Percentiles rank a stretch among this genome's conserved stretches.
These are phyloP conservation scores for Heterotilapia buettikoferi DNA, from an alignment of 2,113 vertebrate species.

Conservation along the genomic window DNA sequence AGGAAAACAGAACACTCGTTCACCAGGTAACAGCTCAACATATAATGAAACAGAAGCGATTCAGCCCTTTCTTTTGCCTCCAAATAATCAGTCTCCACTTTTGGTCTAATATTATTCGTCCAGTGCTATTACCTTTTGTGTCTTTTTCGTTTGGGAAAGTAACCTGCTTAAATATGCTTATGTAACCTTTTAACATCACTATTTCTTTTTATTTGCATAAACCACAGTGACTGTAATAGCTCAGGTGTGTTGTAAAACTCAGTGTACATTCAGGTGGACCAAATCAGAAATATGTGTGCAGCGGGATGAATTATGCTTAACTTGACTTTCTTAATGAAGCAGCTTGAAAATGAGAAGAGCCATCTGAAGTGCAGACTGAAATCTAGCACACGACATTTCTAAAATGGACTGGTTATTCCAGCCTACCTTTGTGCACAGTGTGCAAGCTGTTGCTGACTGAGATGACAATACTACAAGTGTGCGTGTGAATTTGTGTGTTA, in stretches of 20 bases:
- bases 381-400: not conserved
- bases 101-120: not conserved
- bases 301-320: not conserved
- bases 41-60: not conserved
- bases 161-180: not conserved
- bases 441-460: not conserved
- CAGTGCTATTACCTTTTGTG: not conserved
- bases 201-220: not conserved
- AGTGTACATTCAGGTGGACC: not conserved
- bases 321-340: not conserved
- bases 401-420: not conserved
- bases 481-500: not conserved
- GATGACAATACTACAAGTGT: not conserved
- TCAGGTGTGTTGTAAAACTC: not conserved
- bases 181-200: not conserved
- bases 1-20: not conserved
- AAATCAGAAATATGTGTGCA: not conserved
- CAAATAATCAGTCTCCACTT: not conserved
- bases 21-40: not conserved
- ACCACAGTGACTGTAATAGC: not conserved
- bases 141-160: not conserved
- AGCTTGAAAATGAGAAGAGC: not conserved
- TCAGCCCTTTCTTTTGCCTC: not conserved
- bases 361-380: not conserved
- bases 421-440: not conserved